phyloP scores from a whole-genome alignment of 2,113 vertebrate species.

The Trogon melanurus region DNA sequence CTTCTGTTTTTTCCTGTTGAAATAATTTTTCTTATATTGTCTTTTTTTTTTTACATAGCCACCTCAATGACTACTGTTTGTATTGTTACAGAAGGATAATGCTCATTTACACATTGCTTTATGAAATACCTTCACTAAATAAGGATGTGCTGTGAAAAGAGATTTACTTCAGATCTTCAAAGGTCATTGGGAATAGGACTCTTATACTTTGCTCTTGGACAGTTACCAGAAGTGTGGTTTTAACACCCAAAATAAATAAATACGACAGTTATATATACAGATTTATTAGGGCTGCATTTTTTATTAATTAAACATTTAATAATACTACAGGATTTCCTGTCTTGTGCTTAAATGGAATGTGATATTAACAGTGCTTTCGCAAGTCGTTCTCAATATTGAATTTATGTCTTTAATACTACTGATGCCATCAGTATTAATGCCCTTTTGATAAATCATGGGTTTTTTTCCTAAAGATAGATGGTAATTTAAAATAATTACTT shows the following conservation, averaged over 20 bases:
- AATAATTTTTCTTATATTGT: background rate
- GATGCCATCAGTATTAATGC: background rate
- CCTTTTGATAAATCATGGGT: background rate
- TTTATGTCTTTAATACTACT: background rate
- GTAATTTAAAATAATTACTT: background rate
- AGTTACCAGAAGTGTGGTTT: background rate
- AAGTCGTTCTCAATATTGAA: background rate
- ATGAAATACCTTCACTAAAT: background rate
- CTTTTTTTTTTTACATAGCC: background rate
- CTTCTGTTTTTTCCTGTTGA: background rate
- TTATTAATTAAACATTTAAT: background rate
- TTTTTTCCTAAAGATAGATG: background rate
- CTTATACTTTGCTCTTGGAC: background rate
- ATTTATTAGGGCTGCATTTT: background rate
- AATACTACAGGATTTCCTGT: background rate
- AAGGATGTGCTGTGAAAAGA: background rate
- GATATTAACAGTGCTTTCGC: background rate
- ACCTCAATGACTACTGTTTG: background rate
- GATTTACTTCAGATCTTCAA: background rate
- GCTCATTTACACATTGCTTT: background rate
- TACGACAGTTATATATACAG: background rate
- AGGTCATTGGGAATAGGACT: background rate
- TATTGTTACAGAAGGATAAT: background rate
- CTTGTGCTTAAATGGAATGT: background rate
- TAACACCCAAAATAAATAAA: background rate